Evolutionary conservation across 2,113 vertebrate species (phyloP), one percentile per base, ranked within the genome.

Genomic region (Sturnira hondurensis): DNA sequence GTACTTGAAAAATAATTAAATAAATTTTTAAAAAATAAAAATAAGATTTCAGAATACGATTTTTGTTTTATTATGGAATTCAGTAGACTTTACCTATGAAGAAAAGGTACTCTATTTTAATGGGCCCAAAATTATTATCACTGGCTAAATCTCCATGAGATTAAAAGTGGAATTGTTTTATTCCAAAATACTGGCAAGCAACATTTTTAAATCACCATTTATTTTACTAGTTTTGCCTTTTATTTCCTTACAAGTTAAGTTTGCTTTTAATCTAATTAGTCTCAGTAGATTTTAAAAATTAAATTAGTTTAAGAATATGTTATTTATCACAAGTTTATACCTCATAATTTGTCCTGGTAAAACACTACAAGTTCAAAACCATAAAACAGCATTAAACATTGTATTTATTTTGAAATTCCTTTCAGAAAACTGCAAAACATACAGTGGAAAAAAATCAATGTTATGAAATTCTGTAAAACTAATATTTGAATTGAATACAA

Each of bases 191-290:
- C 14, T 71, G 56, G 22, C 16, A 68, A 80, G n/a, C 5, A 91
- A 50, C 24, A n/a, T 74, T 86, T 52, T 76, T 58, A 71, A 68
- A 58, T 45, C 3, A 92, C 9, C 7, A 31, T 45, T 63, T 73
- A 43, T 45, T 96, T 71, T 20, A 81, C 43, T 73, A 31, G 36
- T 33, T 86, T 95, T 81, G 43, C 4, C 4, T 68, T 73, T 31
- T 58, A 76, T 45, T 89, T 74, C 2, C 58, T 93, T 76, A 38
- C 67, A 65, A 89, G 50, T 82, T 86, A 70, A 43, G 90, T 81
- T 84, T 87, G 11, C 31, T 93, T 88, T 90, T 50, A 95, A 24
- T 85, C 28, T 80, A 82, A 85, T 73, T 89, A 86, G 22, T 38
- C 47, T 4, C 81, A 58, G 5, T 20, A 56, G 6, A 52, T 86